Evolutionary conservation across 2,888 invertebrate species (phyloP), one percentile per base, ranked within the genome.

Genomic region (Lasius platythorax): DNA sequence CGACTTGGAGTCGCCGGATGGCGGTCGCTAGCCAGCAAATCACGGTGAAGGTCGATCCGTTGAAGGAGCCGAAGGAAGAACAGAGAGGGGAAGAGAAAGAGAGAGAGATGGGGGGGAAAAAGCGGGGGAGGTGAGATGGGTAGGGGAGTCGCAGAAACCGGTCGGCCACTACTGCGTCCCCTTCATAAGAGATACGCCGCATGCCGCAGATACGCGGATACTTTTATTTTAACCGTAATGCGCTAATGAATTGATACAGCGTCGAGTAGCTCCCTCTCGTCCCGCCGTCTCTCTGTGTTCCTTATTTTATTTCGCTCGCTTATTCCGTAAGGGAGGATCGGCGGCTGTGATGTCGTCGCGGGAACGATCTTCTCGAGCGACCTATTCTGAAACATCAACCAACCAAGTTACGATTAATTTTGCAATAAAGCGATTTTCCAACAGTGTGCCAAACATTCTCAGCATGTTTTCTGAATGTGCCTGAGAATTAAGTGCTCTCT

Each of bases 161-260:
- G 87, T 86, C 79, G 82, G 64, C 84, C 82, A 87, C 87, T 86
- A 78, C 70, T 61, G 23, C 88, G 85, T 89, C 85, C 90, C 90
- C 87, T 86, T 91, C 90, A 88, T 91, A 91, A 90, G 89, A 92
- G 89, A 92, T 91, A 92, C 90, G 86, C 91, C 89, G 93, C 92
- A 91, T 93, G 92, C 93, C 92, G 90, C 90, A 91, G 93, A 93
- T 93, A 92, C 90, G 93, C 91, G 90, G 85, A 88, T 92, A 92
- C 90, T 93, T 94, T 93, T 93, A 93, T 93, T 93, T 92, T 84
- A 88, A 91, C 89, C 90, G 92, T 93, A 93, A 93, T 92, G 93
- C 93, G 92, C 93, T 94, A 94, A 94, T 94, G 94, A 94, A 94
- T 94, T 92, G 94, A 93, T 93, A 92, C 93, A 92, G 91, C 88